phyloP scores from a whole-genome alignment of 2,797 vertebrate genomes.

The Lepilemur ruficaudatus region DNA sequence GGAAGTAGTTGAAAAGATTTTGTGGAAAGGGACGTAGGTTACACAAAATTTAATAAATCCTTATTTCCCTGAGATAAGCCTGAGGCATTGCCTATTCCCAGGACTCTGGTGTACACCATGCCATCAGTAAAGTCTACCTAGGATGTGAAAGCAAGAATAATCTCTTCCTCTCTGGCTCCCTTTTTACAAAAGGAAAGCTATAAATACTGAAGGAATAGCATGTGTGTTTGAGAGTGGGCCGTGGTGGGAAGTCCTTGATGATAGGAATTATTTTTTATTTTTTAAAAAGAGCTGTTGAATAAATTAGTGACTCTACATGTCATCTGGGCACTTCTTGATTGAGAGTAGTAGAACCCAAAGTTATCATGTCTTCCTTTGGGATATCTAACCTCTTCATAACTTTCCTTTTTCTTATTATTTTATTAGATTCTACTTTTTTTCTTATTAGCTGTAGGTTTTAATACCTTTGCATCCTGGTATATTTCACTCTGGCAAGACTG shows the following conservation, averaged over 20 bases:
- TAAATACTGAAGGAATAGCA: background rate
- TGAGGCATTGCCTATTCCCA: background rate
- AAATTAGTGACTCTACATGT: background rate
- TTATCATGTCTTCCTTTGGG: background rate
- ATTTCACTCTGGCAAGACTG: background rate
- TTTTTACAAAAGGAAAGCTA: background rate
- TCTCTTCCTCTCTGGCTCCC: background rate
- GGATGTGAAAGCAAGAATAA: background rate
- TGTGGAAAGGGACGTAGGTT: background rate
- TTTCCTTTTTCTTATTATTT: background rate
- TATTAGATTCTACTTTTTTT: background rate
- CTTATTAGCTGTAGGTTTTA: background rate
- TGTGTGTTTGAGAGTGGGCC: background rate
- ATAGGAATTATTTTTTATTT: background rate
- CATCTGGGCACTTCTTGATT: background rate
- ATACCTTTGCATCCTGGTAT: background rate
- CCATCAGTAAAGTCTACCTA: background rate
- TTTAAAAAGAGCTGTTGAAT: background rate
- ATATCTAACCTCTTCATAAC: background rate
- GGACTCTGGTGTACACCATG: background rate
- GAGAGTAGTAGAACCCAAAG: background rate
- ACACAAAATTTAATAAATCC: background rate
- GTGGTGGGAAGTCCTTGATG: background rate
- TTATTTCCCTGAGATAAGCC: background rate
- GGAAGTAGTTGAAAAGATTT: background rate